A percentile compares a stretch with the other conserved stretches of the same genome.
Evolutionary conservation across 2,888 invertebrate genomes (phyloP).

Genomic region (Gisinianus flammeolus): DNA sequence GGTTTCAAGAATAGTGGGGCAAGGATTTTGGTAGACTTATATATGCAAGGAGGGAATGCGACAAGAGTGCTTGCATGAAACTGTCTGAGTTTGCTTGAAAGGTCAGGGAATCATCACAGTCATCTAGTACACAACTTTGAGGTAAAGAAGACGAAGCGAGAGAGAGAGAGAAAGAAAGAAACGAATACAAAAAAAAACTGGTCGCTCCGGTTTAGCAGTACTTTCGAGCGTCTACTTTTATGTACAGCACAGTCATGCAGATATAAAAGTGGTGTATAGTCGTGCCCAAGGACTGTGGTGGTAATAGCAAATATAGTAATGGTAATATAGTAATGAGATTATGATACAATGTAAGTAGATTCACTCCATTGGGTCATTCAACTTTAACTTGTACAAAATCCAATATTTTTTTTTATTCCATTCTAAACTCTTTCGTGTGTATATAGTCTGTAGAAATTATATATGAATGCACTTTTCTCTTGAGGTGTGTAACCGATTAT

Average conservation of each 20-base stretch:
- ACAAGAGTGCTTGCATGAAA: not conserved
- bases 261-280: no score
- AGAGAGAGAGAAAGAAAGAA: not conserved
- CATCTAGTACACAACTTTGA: not conserved
- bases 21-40: not conserved
- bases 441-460: not conserved
- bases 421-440: not conserved
- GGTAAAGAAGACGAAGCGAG: constrained; percentile 30
- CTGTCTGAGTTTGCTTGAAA: constrained; percentile 16
- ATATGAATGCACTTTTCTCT: not conserved
- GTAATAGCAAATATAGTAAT: no score
- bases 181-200: constrained; percentile 46
- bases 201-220: constrained; percentile 48
- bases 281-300: no score
- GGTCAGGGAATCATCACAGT: constrained; percentile 30
- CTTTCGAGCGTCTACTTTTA: no score
- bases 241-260: no score
- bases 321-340: no score
- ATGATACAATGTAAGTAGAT: not conserved
- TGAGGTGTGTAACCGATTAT: no score
- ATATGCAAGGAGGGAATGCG: not conserved
- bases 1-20: not conserved
- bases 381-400: constrained; percentile 30
- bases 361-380: constrained; percentile 45
- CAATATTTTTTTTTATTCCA: not conserved